These are phyloP conservation scores for Cotesia chilonis DNA, from an alignment of 1,140 invertebrate genomes.

Conservation along the genomic window DNA sequence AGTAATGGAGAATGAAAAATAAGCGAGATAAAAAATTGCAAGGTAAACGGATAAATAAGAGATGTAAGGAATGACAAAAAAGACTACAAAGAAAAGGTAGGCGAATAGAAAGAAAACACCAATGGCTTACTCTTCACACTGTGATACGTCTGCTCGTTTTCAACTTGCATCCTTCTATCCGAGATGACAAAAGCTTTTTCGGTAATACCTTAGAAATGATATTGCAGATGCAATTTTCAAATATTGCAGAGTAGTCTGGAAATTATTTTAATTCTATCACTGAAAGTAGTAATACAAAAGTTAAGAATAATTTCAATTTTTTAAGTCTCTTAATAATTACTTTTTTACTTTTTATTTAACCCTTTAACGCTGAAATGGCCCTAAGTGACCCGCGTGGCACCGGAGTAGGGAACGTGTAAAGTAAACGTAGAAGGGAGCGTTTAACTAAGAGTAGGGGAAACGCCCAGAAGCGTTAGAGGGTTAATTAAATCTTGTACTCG, in stretches of 20 bases:
- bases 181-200: neutral
- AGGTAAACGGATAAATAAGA: neutral
- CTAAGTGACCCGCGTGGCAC: too few relatives aligned
- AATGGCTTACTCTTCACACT: neutral
- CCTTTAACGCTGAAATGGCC: too few relatives aligned
- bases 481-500: too few relatives aligned
- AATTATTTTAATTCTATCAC: slow-evolving; percentile 22
- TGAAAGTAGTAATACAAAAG: too few relatives aligned
- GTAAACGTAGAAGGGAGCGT: too few relatives aligned
- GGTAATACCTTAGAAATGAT: neutral
- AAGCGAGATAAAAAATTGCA: neutral
- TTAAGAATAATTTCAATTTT: too few relatives aligned
- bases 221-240: neutral
- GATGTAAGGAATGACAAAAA: neutral
- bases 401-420: too few relatives aligned
- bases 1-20: slow-evolving; percentile 13
- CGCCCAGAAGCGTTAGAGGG: too few relatives aligned
- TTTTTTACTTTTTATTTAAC: too few relatives aligned
- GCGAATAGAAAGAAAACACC: slow-evolving; percentile 14
- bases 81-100: slow-evolving; percentile 9
- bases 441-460: too few relatives aligned
- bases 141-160: neutral
- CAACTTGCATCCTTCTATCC: neutral
- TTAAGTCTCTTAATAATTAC: too few relatives aligned
- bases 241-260: neutral